Evolutionary conservation across 2,113 vertebrate species (phyloP).

Genomic region (Tinamus guttatus): DNA sequence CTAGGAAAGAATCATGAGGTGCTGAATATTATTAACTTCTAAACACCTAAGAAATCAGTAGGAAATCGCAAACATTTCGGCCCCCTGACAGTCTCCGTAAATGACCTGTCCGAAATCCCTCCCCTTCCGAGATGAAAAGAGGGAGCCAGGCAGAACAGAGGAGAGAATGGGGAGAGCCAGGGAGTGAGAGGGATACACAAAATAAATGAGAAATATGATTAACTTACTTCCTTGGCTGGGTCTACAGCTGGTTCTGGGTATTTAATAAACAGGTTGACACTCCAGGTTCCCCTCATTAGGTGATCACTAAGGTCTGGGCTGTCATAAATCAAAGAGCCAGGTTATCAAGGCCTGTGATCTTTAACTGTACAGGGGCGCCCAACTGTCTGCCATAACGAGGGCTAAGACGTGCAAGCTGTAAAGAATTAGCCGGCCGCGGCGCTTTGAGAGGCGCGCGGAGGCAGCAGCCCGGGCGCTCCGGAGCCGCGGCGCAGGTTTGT

Average conservation of each 20-base stretch:
- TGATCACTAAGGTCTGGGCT: conserved; percentile 84
- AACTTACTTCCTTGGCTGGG: conserved; percentile 74
- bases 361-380: conserved; percentile 94
- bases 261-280: conserved; percentile 99
- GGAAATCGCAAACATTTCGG: conserved; percentile 76
- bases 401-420: conserved; percentile 87
- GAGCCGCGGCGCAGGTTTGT: not conserved
- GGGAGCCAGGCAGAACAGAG: conserved; percentile 73
- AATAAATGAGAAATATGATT: conserved; percentile 84
- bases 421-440: conserved; percentile 84
- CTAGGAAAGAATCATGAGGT: conserved; percentile 83
- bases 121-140: conserved; percentile 77
- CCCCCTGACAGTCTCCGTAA: conserved; percentile 73
- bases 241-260: conserved; percentile 93
- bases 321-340: conserved; percentile 94
- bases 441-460: not conserved
- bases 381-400: conserved; percentile 90
- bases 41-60: conserved; percentile 84
- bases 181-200: conserved; percentile 42
- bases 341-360: conserved; percentile 98
- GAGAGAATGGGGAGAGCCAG: conserved; percentile 12
- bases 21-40: conserved; percentile 84
- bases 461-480: not conserved
- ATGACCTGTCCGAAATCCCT: conserved; percentile 73
- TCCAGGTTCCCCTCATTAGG: conserved; percentile 95